phyloP scores from a whole-genome alignment of 2,888 invertebrate genomes.

The Gastrophysa polygoni region DNA sequence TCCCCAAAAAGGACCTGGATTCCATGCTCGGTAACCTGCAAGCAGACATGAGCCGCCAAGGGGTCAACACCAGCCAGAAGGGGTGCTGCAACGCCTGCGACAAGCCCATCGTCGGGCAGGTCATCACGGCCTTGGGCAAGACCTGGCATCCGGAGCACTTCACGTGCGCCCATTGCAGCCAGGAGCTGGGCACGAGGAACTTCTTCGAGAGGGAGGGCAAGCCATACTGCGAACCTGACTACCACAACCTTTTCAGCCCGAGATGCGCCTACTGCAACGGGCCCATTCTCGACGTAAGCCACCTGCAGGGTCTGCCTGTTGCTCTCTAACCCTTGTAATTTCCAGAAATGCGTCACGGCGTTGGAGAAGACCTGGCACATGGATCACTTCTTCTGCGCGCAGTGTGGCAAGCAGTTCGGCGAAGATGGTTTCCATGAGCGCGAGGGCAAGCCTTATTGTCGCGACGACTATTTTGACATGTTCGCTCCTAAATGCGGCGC shows the following conservation, averaged over 20 bases:
- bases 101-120: slow-evolving; percentile 98
- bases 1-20: slow-evolving; percentile 61
- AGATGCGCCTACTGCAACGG: slow-evolving; percentile 99
- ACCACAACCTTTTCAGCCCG: slow-evolving; percentile 98
- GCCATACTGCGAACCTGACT: slow-evolving; percentile 98
- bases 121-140: slow-evolving; percentile 95
- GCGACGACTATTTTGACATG: slow-evolving; percentile 95
- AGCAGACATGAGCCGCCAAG: slow-evolving; percentile 98
- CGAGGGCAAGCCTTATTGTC: slow-evolving; percentile 95
- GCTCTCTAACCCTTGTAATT: background rate
- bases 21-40: slow-evolving; percentile 92
- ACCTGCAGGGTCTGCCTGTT: too few relatives aligned
- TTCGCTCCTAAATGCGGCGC: slow-evolving; percentile 98
- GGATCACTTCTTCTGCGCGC: slow-evolving; percentile 98
- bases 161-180: slow-evolving; percentile 95
- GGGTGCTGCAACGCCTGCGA: slow-evolving; percentile 99
- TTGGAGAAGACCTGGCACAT: slow-evolving; percentile 98
- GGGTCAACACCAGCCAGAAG: slow-evolving; percentile 97
- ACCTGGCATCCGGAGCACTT: slow-evolving; percentile 99
- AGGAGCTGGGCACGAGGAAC: slow-evolving; percentile 95
- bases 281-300: slow-evolving; percentile 91
- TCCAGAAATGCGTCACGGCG: slow-evolving; percentile 97
- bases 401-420: slow-evolving; percentile 96
- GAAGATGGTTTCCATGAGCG: slow-evolving; percentile 98
- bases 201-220: slow-evolving; percentile 97